Conservation (phyloP, 2,888 invertebrate genomes). For the Trisateles emortualis region DNA sequence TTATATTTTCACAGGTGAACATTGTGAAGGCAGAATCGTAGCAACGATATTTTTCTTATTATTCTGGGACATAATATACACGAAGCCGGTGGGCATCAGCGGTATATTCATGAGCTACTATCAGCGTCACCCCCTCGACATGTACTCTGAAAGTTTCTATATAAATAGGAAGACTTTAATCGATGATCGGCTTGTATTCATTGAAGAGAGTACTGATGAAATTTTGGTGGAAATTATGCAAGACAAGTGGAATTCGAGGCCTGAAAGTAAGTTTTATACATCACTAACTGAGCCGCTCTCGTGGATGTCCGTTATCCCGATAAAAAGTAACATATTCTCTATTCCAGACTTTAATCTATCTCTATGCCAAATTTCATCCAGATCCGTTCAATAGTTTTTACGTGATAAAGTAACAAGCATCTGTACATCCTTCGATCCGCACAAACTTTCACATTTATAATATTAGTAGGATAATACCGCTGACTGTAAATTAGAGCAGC, state of each 20-base stretch:
- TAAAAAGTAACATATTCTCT: too few species aligned
- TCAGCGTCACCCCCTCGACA: constrained; percentile 91
- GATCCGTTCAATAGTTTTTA: too few species aligned
- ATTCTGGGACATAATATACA: constrained; percentile 93
- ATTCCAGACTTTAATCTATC: too few species aligned
- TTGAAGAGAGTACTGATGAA: constrained; percentile 63
- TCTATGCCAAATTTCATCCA: too few species aligned
- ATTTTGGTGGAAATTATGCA: constrained; percentile 77
- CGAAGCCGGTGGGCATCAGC: constrained; percentile 71
- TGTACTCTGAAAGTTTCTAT: constrained; percentile 90
- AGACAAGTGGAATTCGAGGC: constrained; percentile 77
- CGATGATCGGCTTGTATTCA: constrained; percentile 61
- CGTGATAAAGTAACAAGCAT: too few species aligned
- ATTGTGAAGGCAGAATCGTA: constrained; percentile 90
- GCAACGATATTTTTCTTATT: constrained; percentile 88
- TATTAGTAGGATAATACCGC: too few species aligned
- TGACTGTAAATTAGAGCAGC: too few species aligned
- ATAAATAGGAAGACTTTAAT: constrained; percentile 87
- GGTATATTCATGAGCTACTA: constrained; percentile 89
- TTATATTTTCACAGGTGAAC: constrained; percentile 82
- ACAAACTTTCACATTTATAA: too few species aligned
- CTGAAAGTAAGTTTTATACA: constrained; percentile 67
- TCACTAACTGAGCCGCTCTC: too few species aligned
- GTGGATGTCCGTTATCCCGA: too few species aligned
- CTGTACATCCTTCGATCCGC: too few species aligned